phyloP scores from a whole-genome alignment of 2,888 invertebrate genomes.

The Apamea monoglypha region DNA sequence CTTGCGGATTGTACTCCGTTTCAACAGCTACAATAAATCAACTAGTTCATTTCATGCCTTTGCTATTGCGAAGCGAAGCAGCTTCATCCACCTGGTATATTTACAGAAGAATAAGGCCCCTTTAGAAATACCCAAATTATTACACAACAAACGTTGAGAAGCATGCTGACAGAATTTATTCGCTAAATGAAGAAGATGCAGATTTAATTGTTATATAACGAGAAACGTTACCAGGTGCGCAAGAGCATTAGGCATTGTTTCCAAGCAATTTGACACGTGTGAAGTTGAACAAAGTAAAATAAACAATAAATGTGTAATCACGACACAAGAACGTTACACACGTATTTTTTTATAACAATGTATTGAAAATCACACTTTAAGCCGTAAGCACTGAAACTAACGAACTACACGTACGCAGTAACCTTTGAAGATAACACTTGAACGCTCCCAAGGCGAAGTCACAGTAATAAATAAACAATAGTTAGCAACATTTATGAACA shows the following conservation, averaged over 20 bases:
- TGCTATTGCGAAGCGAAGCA: background rate
- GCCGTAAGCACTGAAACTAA: constrained; percentile 52
- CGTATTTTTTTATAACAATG: constrained; percentile 68
- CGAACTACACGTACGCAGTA: constrained; percentile 57
- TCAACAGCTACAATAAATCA: background rate
- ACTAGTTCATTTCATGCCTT: background rate
- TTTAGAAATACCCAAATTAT: background rate
- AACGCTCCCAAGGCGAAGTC: constrained; percentile 68
- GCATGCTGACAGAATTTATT: constrained; percentile 5
- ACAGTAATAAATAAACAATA: constrained; percentile 56
- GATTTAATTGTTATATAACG: constrained; percentile 38
- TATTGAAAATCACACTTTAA: constrained; percentile 60
- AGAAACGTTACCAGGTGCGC: constrained; percentile 44
- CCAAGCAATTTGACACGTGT: constrained; percentile 68
- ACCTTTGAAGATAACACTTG: constrained; percentile 67
- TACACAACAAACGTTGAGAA: background rate
- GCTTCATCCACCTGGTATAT: background rate
- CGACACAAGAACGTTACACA: constrained; percentile 76
- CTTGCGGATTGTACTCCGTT: too few relatives aligned
- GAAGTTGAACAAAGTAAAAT: constrained; percentile 71
- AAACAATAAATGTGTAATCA: constrained; percentile 70
- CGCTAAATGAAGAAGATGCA: constrained; percentile 9
- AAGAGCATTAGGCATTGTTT: constrained; percentile 61
- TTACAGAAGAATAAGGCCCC: background rate
- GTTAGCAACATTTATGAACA: constrained; percentile 25